phyloP scores from a whole-genome alignment of 2,113 vertebrate genomes.

The Orycteropus afer region DNA sequence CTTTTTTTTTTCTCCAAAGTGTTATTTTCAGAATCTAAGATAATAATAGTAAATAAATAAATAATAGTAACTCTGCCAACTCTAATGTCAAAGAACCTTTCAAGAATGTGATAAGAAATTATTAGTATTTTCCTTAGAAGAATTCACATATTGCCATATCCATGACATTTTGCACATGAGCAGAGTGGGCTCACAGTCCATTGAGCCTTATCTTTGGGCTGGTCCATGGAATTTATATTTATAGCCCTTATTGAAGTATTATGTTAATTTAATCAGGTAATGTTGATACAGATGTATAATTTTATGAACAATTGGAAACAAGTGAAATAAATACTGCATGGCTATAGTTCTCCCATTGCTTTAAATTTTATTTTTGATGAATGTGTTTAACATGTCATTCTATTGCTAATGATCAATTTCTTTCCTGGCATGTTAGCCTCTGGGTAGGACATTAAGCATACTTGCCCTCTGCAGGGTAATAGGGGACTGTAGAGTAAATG shows the following conservation, averaged over 20 bases:
- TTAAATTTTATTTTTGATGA: background rate
- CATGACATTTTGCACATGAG: background rate
- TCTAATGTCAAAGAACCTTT: slow-evolving; percentile 8
- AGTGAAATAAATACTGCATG: background rate
- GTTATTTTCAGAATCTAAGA: slow-evolving; percentile 43
- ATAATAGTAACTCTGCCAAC: background rate
- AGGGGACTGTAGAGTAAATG: background rate
- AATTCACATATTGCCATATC: background rate
- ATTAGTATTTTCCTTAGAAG: slow-evolving; percentile 13
- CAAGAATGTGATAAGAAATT: background rate
- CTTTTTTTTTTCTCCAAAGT: background rate
- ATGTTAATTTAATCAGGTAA: background rate
- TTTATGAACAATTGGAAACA: background rate
- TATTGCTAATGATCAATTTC: background rate
- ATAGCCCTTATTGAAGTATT: background rate
- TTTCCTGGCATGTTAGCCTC: background rate
- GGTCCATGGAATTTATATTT: background rate
- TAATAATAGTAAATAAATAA: background rate
- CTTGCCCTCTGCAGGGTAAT: background rate
- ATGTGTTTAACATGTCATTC: background rate
- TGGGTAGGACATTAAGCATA: background rate
- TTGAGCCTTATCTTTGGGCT: background rate
- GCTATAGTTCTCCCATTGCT: background rate
- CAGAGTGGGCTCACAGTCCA: background rate
- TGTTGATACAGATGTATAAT: background rate